A percentile compares a stretch with the other conserved stretches of the same genome.
Evolutionary conservation across 2,113 vertebrate genomes (phyloP).

Genomic region (Corydoras maculifer): DNA sequence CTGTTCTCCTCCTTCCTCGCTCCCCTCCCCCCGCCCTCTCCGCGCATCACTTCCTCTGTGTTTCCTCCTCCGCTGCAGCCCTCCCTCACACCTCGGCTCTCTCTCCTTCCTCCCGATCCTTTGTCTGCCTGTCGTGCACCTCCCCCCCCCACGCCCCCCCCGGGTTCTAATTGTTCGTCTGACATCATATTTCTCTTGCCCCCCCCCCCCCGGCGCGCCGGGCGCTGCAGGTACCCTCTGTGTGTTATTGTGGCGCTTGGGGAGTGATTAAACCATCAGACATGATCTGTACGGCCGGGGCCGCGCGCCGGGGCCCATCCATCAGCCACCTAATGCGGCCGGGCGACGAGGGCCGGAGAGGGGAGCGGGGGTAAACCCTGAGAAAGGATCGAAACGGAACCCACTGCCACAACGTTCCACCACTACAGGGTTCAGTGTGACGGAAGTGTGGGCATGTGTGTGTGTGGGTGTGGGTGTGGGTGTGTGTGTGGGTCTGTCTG

Average conservation of each 20-base stretch:
- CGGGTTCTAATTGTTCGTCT: slow-evolving; percentile 27
- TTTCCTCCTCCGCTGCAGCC: slow-evolving; percentile 23
- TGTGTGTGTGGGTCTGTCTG: too few species aligned
- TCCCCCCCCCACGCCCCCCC: neutral
- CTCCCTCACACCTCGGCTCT: slow-evolving; percentile 46
- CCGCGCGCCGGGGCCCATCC: slow-evolving; percentile 71
- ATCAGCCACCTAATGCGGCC: slow-evolving; percentile 73
- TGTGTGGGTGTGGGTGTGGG: too few species aligned
- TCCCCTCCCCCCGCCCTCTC: slow-evolving; percentile 52
- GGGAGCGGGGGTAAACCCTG: slow-evolving; percentile 6
- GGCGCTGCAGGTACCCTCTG: slow-evolving; percentile 61
- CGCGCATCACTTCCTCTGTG: slow-evolving; percentile 46
- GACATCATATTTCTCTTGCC: slow-evolving; percentile 26
- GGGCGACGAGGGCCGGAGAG: slow-evolving; percentile 55
- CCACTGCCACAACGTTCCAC: slow-evolving; percentile 6
- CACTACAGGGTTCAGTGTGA: slow-evolving; percentile 17
- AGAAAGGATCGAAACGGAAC: slow-evolving; percentile 24
- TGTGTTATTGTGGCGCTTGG: slow-evolving; percentile 63
- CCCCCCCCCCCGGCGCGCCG: neutral
- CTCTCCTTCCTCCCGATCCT: slow-evolving; percentile 42
- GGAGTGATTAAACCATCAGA: slow-evolving; percentile 75
- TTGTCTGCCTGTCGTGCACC: slow-evolving; percentile 31
- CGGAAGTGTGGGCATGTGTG: neutral
- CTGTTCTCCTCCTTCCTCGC: slow-evolving; percentile 40
- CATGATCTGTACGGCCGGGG: slow-evolving; percentile 68